phyloP scores from a whole-genome alignment of 2,113 vertebrate species.

The Taxidea taxus region DNA sequence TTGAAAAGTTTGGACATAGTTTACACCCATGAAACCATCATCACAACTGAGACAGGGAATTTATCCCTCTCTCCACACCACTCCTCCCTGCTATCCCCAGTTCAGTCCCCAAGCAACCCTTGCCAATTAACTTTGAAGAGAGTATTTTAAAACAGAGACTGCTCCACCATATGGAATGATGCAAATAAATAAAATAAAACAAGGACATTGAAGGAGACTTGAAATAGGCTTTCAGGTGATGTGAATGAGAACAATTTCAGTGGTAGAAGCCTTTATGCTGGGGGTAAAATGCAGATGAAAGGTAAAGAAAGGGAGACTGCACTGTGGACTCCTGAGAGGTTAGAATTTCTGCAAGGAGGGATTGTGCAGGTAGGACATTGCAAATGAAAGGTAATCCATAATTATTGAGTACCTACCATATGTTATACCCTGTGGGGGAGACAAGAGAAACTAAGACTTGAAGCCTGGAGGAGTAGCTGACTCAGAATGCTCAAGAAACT shows the following conservation, averaged over 20 bases:
- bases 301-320: not conserved
- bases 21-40: not conserved
- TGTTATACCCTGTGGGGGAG: not conserved
- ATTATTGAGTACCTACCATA: not conserved
- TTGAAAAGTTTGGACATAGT: not conserved
- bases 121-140: not conserved
- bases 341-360: not conserved
- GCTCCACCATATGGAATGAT: not conserved
- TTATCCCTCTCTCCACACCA: not conserved
- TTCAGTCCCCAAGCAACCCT: not conserved
- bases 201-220: conserved; percentile 10
- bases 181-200: not conserved
- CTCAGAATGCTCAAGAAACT: not conserved
- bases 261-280: not conserved
- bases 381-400: not conserved
- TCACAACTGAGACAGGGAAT: not conserved
- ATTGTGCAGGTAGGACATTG: conserved; percentile 12
- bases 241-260: not conserved
- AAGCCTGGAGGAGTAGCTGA: not conserved
- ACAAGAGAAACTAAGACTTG: not conserved
- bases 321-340: not conserved
- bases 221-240: not conserved
- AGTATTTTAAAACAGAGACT: not conserved
- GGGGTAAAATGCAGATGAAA: conserved; percentile 11
- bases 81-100: not conserved